Evolutionary conservation across 2,113 vertebrate genomes (phyloP).

Genomic region (Anoura caudifer): DNA sequence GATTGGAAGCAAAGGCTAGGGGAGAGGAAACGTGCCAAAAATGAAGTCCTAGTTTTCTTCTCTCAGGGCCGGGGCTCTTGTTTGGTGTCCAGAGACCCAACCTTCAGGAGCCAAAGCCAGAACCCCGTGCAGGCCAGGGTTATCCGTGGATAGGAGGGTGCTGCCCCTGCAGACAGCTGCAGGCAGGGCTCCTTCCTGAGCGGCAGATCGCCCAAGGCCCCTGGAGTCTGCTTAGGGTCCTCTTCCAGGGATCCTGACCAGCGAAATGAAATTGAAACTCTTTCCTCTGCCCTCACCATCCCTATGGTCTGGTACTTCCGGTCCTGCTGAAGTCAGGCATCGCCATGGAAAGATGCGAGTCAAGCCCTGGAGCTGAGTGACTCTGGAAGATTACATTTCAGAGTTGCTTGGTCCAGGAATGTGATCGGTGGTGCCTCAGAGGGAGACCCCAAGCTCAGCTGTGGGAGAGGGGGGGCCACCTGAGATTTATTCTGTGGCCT

Average conservation of each 20-base stretch:
- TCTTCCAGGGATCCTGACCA: background rate
- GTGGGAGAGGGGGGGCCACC: background rate
- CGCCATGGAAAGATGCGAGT: background rate
- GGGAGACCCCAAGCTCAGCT: too few species aligned
- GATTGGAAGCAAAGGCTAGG: background rate
- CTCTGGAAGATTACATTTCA: background rate
- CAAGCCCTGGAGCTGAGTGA: too few species aligned
- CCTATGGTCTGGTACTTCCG: background rate
- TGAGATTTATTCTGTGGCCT: background rate
- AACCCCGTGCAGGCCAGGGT: background rate
- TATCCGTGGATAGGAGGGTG: fast-evolving
- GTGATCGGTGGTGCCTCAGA: background rate
- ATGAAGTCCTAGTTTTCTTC: background rate
- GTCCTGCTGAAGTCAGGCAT: background rate
- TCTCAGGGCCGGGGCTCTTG: too few species aligned
- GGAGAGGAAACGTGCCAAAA: background rate
- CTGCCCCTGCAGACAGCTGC: background rate
- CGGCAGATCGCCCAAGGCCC: background rate
- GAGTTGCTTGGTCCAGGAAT: background rate
- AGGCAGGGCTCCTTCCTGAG: background rate
- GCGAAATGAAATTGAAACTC: background rate
- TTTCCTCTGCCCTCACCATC: background rate
- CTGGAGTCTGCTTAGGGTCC: too few species aligned
- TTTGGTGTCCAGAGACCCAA: background rate
- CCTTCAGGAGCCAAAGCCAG: too few species aligned